These are phyloP conservation scores for Metaphire vulgaris DNA, from an alignment of 1,140 invertebrate genomes.

Conservation along the genomic window DNA sequence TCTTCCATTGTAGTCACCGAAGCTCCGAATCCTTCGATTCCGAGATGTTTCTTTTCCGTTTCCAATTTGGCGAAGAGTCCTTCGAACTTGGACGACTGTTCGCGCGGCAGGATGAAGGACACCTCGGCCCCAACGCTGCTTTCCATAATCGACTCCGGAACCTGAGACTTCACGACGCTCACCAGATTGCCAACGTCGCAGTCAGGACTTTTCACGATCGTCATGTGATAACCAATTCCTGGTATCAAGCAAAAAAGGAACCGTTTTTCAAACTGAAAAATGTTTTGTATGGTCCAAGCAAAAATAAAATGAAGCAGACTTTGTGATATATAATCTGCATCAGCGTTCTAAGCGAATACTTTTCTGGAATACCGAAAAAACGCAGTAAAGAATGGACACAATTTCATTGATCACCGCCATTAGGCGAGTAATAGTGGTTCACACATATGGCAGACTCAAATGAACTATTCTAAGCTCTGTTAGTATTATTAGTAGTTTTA, in stretches of 20 bases:
- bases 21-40: conserved; percentile 68
- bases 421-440: too few species aligned
- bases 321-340: too few species aligned
- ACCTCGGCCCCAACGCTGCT: conserved; percentile 47
- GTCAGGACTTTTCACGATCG: neutral
- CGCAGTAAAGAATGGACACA: neutral
- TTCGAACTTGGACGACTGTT: conserved; percentile 41
- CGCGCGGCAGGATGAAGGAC: conserved; percentile 45
- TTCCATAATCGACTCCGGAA: conserved; percentile 40
- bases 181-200: neutral
- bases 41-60: conserved; percentile 56
- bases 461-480: too few species aligned
- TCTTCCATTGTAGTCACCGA: conserved; percentile 77
- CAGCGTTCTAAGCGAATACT: too few species aligned
- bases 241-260: neutral
- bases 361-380: neutral
- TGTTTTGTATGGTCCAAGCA: neutral
- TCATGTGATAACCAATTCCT: conserved; percentile 42
- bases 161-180: conserved; percentile 25
- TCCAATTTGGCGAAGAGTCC: conserved; percentile 63
- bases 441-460: too few species aligned
- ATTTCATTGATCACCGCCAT: neutral
- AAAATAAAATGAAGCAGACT: too few species aligned
- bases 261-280: neutral
- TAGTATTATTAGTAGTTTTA: too few species aligned